Evolutionary conservation across 2,888 invertebrate genomes (phyloP), one percentile per base, ranked within the genome.

Genomic region (Ochropleura plecta): DNA sequence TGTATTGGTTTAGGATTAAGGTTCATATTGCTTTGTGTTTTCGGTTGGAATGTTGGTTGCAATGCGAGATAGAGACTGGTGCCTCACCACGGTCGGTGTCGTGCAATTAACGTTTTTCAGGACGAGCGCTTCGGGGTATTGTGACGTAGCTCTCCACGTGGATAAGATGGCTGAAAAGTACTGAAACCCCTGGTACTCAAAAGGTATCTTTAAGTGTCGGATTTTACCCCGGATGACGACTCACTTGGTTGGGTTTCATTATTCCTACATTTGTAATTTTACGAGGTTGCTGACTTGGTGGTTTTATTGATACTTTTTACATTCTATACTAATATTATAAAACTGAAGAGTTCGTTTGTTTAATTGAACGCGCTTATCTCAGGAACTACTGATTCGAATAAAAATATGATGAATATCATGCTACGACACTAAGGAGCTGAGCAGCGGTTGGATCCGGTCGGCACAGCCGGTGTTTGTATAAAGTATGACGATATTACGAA

Each of bases 61-160:
- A 90, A 88, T 90, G 88, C 84, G 88, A 88, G 90, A 88, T 90
- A 90, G 90, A 88, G 87, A 79, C 72, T 78, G 81, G 77, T 71
- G 67, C 73, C 88, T 86, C 89, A 88, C 90, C 83, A 86, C 89
- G 88, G 91, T 90, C 88, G 91, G 91, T 91, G 94, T 91, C 90
- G 90, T 90, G 94, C 94, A 95, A 95, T 95, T 95, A 95, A 94
- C 93, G 93, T 94, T 94, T 94, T 95, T 93, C 93, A 93, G 93
- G 91, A 91, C 91, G 91, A 90, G 86, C 91, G 92, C 92, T 91
- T 87, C 86, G 88, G 90, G 91, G 88, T 90, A 92, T 94, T 93
- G 94, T 94, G 93, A 92, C 92, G 92, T 89, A 90, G 90, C 88
- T 89, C 91, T 91, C 87, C 90, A 90, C 89, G 90, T 90, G 92